Evolutionary conservation across 2,113 vertebrate genomes (phyloP).

Genomic region (Apeltes quadracus): DNA sequence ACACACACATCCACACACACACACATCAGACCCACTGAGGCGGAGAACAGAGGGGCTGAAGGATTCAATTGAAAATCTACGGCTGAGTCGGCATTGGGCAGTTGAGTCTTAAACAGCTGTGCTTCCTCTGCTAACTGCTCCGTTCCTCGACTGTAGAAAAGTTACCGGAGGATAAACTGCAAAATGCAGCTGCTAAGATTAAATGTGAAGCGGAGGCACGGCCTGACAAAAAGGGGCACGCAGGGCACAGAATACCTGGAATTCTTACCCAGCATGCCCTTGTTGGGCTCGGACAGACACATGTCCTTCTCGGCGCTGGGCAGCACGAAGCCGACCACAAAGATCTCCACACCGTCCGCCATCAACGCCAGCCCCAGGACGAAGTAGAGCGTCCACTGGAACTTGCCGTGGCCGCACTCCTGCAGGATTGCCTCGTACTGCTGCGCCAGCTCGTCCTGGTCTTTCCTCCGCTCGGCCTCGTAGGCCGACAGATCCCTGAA

Average conservation of each 20-base stretch:
- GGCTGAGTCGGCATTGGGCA: constrained; percentile 27
- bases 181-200: constrained; percentile 38
- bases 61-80: constrained; percentile 24
- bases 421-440: constrained; percentile 96
- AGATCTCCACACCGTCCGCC: constrained; percentile 96
- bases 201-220: constrained; percentile 23
- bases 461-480: constrained; percentile 86
- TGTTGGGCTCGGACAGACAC: constrained; percentile 98
- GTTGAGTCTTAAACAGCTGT: constrained; percentile 52
- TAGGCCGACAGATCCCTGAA: constrained; percentile 81
- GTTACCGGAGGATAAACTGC: constrained; percentile 38
- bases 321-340: constrained; percentile 96
- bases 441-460: constrained; percentile 91
- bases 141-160: constrained; percentile 20
- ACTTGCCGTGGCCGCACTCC: constrained; percentile 95
- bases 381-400: constrained; percentile 98
- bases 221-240: background rate
- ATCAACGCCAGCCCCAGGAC: constrained; percentile 95
- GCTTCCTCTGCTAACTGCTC: constrained; percentile 9
- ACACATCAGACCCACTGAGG: background rate
- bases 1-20: constrained; percentile 3
- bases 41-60: constrained; percentile 16
- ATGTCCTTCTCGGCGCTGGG: constrained; percentile 98
- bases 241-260: background rate
- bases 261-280: constrained; percentile 95